Conservation (phyloP, 1,140 invertebrate genomes). For the Tribolium madens region DNA sequence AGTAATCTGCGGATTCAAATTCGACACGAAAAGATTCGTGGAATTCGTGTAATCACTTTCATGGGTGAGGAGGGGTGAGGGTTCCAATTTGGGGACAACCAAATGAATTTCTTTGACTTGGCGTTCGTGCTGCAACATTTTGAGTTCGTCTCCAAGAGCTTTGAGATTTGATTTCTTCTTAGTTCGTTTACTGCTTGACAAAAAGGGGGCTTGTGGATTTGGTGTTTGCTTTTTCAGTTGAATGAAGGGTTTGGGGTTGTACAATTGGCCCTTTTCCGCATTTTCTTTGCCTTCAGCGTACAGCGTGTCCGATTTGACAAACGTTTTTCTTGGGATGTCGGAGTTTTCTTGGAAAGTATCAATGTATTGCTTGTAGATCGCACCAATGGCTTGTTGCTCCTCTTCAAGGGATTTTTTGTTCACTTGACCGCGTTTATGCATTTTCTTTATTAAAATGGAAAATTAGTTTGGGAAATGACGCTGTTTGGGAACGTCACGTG, state of each 20-base stretch:
- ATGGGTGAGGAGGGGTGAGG: constrained; percentile 36
- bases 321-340: constrained; percentile 54
- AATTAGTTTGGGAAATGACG: too few relatives aligned
- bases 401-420: constrained; percentile 75
- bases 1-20: constrained; percentile 87
- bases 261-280: constrained; percentile 55
- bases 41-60: constrained; percentile 85
- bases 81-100: constrained; percentile 32
- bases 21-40: constrained; percentile 90
- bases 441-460: not conserved
- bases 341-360: constrained; percentile 61
- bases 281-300: constrained; percentile 53
- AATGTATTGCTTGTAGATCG: constrained; percentile 66
- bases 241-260: constrained; percentile 59
- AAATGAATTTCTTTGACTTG: constrained; percentile 45
- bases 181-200: constrained; percentile 65
- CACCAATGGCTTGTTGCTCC: constrained; percentile 88
- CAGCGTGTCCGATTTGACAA: constrained; percentile 61
- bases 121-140: constrained; percentile 56
- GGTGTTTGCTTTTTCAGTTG: constrained; percentile 57
- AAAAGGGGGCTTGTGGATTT: constrained; percentile 64
- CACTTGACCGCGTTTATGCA: constrained; percentile 57
- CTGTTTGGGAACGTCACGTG: too few relatives aligned
- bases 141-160: constrained; percentile 63
- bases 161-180: constrained; percentile 63